Base-by-base conservation (phyloP, 1,140 invertebrate genomes). In the Trachymyrmex septentrionalis region DNA sequence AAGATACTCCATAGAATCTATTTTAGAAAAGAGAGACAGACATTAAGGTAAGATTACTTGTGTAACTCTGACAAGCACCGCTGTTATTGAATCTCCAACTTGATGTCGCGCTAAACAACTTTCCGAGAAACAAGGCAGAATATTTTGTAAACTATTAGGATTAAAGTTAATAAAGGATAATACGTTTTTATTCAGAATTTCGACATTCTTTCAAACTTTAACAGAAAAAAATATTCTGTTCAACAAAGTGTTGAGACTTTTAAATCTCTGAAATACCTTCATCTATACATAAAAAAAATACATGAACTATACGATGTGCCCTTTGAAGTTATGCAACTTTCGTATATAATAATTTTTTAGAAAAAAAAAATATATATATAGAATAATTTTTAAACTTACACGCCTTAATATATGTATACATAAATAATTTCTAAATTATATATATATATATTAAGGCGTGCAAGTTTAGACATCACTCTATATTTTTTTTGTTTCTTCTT, bases 401-500 rank as follows among this genome's bases (percentile, higher is more conserved):
- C 34, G 34, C 34, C 7, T 7, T 38, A 38, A 38, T 38, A 38
- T 38, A 9, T 38, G 7, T 38, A 38, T 38, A 38, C 0, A 38
- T 38, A 38, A 38, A 38, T 9, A 38, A 66, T 66, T 66, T 66
- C 34, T 0, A 38, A 66, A n/a, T 66, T 66, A 34, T 66, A 34
- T 0, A 66, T 34, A 34, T 7, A 34, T 34, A 34, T 44, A 44
- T 9, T 44, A 44, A 0, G 7, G 1, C 38, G 3, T 38, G 4
- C 34, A 21, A 38, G 64, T 66, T 38, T 38, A 66, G 27, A n/a
- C 38, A 34, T 66, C 16, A 34, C 30, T 27, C 7, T 12, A 10
- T 30, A 67, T 67, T 55, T 67, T n/a, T 30, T 80, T 24, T 67
- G 53, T 69, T 55, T 55, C 21, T 69, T 24, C 53, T 53, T 34